phyloP scores from a whole-genome alignment of 2,113 vertebrate species.

The Puma concolor region DNA sequence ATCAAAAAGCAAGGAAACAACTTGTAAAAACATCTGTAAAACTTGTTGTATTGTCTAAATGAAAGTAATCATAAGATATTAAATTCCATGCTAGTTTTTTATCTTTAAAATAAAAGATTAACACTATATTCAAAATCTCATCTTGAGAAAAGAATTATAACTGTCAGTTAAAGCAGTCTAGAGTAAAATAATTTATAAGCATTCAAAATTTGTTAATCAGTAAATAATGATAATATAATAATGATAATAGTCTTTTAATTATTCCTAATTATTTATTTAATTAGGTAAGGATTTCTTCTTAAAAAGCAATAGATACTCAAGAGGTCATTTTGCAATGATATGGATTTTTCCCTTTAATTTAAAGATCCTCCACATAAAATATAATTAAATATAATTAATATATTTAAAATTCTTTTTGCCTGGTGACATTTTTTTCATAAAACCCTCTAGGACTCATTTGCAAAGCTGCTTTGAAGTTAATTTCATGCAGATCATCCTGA shows the following conservation, averaged over 20 bases:
- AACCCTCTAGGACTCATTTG: slow-evolving; percentile 65
- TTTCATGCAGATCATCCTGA: slow-evolving; percentile 70
- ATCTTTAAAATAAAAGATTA: slow-evolving; percentile 33
- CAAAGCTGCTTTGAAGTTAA: slow-evolving; percentile 76
- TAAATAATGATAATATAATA: neutral
- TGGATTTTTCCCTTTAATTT: neutral
- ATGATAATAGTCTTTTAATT: neutral
- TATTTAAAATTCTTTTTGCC: slow-evolving; percentile 57
- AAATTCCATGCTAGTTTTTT: neutral
- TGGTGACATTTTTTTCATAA: slow-evolving; percentile 22
- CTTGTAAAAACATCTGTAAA: slow-evolving; percentile 13
- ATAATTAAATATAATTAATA: slow-evolving; percentile 51
- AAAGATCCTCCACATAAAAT: neutral
- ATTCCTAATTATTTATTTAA: neutral
- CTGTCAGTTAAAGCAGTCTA: neutral
- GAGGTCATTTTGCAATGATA: slow-evolving; percentile 13
- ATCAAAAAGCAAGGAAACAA: slow-evolving; percentile 3
- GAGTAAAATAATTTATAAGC: neutral
- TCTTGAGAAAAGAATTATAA: neutral
- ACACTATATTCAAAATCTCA: neutral
- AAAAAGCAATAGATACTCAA: neutral
- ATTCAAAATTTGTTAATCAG: slow-evolving; percentile 6
- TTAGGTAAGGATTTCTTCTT: neutral
- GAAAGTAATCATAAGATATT: slow-evolving; percentile 20
- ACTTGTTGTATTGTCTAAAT: neutral